Evolutionary conservation across 35 echinoderm and acorn worm species (phyloP).

Genomic region (Heliocidaris tuberculata): DNA sequence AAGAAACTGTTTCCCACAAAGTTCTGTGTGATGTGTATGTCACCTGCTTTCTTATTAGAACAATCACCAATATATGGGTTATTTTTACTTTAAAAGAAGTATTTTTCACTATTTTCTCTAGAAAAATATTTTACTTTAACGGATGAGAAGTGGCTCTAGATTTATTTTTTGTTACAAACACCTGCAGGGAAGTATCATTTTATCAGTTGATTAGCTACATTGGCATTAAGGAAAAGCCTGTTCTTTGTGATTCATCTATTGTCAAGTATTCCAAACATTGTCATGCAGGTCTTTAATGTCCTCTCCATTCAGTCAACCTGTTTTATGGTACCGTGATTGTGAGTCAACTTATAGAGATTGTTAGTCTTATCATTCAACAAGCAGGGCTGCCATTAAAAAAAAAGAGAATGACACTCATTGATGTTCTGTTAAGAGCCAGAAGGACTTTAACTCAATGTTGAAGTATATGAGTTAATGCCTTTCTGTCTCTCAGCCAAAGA

Average conservation of each 20-base stretch:
- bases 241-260: background rate
- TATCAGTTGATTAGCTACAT: background rate
- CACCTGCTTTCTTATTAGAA: background rate
- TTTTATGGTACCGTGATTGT: background rate
- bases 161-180: background rate
- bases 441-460: too few species aligned
- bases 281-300: background rate
- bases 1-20: background rate
- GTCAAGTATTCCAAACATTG: background rate
- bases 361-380: background rate
- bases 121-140: background rate
- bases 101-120: background rate
- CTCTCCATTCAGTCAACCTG: background rate
- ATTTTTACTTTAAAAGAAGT: too few species aligned
- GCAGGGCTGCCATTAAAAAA: background rate
- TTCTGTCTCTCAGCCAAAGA: too few species aligned
- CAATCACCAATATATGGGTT: too few species aligned
- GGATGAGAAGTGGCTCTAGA: background rate
- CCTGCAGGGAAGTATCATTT: background rate
- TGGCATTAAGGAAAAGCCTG: background rate
- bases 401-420: too few species aligned
- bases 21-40: background rate
- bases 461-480: too few species aligned
- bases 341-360: background rate
- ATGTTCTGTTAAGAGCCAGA: too few species aligned